Base-by-base conservation (phyloP, 2,797 vertebrate genomes). In the Distichodus sexfasciatus region DNA sequence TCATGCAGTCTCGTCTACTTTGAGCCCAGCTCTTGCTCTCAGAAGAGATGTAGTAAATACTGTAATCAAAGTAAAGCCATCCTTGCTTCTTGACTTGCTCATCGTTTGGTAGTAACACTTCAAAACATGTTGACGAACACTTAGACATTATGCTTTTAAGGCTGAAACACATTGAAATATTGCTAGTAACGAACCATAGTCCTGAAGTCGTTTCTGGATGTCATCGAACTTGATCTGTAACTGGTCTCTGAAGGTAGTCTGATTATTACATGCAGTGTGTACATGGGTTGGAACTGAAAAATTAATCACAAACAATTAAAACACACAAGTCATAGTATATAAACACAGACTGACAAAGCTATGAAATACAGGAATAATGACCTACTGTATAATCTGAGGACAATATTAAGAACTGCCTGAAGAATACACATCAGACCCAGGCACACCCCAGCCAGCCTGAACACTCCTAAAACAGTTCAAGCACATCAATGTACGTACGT, bases 381-480 rank as follows among this genome's bases (percentile, higher is more conserved):
- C 69, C 58, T 41, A 71, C 69, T 4, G 48, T 58, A 14, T 2
- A 71, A 24, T 36, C 61, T 58, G 7, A 71, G 69, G 51, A 41
- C 26, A 19, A 71, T 41, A 29, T 65, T 71, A 23, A 71, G 60
- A 9, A 51, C 58, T 10, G n/a, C 69, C 35, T 71, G 69, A 29
- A 65, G 3, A 10, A 71, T 58, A n/a, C 51, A 71, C 33, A 71
- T 48, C 31, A 71, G 23, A 17, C 69, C 69, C 4, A 71, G 7
- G 2, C 51, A 47, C 31, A 65, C 9, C 24, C 19, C 61, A 58
- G 69, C 69, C 51, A 71, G 17, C 6, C 17, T 50, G 9, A 58
- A 14, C 4, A 17, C 53, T 41, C 53, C 53, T 44, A n/a, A 17
- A 33, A 69, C 36, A 40, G n/a, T n/a, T n/a, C 21, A 38, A 48